Conservation (phyloP, 2,113 vertebrate species). For the Nipponia nippon region DNA sequence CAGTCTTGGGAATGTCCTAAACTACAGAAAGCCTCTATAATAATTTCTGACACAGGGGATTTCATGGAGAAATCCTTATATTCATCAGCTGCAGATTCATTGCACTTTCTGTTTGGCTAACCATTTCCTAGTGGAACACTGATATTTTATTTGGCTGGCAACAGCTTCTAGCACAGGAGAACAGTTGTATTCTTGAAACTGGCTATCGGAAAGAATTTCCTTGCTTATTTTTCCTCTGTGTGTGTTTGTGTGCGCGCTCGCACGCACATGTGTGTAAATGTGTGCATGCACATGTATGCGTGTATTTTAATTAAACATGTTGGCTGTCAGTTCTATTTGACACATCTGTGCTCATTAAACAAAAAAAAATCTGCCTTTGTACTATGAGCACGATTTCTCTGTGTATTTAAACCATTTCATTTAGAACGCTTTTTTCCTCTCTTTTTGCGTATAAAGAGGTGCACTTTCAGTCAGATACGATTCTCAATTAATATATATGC, state of each 20-base stretch:
- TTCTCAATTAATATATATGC: background rate
- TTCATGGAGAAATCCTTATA: constrained; percentile 79
- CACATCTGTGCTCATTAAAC: constrained; percentile 4
- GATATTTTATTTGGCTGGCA: constrained; percentile 91
- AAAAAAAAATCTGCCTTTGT: background rate
- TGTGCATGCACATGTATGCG: background rate
- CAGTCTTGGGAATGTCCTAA: constrained; percentile 79
- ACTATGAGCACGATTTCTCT: background rate
- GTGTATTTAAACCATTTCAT: background rate
- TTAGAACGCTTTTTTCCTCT: background rate
- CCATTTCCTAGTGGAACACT: constrained; percentile 84
- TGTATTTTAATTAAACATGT: constrained; percentile 51
- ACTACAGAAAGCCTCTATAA: constrained; percentile 87
- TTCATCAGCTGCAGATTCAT: constrained; percentile 83
- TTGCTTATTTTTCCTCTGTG: constrained; percentile 83
- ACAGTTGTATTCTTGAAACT: constrained; percentile 84
- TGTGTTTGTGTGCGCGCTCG: background rate
- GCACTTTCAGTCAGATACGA: background rate
- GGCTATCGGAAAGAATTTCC: constrained; percentile 76
- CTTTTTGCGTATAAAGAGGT: background rate
- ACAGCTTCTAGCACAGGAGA: constrained; percentile 80
- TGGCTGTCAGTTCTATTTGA: constrained; percentile 21
- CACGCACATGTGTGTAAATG: constrained; percentile 28
- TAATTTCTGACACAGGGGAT: constrained; percentile 77
- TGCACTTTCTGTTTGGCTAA: constrained; percentile 85